Evolutionary conservation across 2,113 vertebrate species (phyloP), one percentile per base, ranked within the genome.

Genomic region (Gnathonemus echidnorhynchus): DNA sequence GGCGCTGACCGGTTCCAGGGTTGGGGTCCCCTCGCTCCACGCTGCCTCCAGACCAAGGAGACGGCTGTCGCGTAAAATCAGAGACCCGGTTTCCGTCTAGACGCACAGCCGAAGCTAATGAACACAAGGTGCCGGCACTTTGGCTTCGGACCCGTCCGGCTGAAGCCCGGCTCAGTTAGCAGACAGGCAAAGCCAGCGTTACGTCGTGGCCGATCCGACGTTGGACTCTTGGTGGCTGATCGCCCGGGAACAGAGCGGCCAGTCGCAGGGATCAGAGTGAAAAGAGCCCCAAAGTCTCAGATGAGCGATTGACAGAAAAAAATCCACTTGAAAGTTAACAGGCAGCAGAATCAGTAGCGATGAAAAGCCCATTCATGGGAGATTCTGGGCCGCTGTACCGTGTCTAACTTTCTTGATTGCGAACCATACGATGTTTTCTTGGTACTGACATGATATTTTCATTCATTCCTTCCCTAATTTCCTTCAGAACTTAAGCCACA

Each of bases 391-490:
- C 91, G 1, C 91, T 88, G 93, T 93, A 93, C 92, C 93, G 92
- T 95, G 93, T 92, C 93, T 93, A 94, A 95, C 93, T 93, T 94
- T 91, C 94, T 90, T 95, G 94, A 95, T 95, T 95, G 94, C 94
- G 94, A 95, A 94, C 93, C 92, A 94, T 94, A 94, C 93, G 94
- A 91, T 88, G 93, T 90, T 92, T 94, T 92, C 91, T 84, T 88
- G 90, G 92, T 94, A 94, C 94, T 94, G 95, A 94, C 94, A 94
- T 90, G 88, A 91, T 66, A 86, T 85, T 91, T 92, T 52, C 21
- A 46, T 27, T 85, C 15, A 10, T 85, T 86, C 77, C 52, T n/a
- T 35, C 21, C 35, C 10, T 53, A 27, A 31, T 49, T 48, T 48
- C 10, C 45, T 52, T 84, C 1, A 53, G 1, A 84, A 42, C 80